phyloP scores from a whole-genome alignment of 2,797 vertebrate species.

The Hypotaenidia philippensis region DNA sequence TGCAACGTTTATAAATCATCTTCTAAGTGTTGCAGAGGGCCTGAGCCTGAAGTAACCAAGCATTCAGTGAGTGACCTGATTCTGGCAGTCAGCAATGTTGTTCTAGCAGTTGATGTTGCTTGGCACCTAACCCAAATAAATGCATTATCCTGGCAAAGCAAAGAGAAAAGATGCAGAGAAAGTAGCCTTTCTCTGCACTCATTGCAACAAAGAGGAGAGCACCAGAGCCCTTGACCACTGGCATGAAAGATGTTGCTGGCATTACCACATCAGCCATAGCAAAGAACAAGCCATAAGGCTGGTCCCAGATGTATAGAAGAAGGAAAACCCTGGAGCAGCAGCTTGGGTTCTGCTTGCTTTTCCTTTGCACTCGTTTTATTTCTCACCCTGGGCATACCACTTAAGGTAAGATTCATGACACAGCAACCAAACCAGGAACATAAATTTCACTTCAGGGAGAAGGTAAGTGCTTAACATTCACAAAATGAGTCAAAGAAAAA shows the following conservation, averaged over 20 bases:
- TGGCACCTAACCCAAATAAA: constrained; percentile 32
- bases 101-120: not conserved
- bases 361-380: not conserved
- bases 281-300: not conserved
- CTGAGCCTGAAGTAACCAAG: not conserved
- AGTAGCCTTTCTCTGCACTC: not conserved
- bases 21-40: not conserved
- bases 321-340: not conserved
- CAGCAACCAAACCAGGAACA: not conserved
- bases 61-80: not conserved
- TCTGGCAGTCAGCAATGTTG: not conserved
- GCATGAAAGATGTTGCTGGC: not conserved
- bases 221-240: not conserved
- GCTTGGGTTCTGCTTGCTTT: not conserved
- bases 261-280: not conserved
- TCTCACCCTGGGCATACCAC: not conserved
- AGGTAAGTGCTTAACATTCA: constrained; percentile 1
- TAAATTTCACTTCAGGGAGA: not conserved
- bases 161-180: not conserved
- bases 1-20: accelerated
- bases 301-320: not conserved
- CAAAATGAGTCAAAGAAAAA: constrained; percentile 1
- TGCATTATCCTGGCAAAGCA: not conserved
- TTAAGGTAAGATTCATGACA: not conserved
- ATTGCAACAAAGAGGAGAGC: not conserved